phyloP scores from a whole-genome alignment of 2,888 invertebrate species.

The Nomada ruficornis region DNA sequence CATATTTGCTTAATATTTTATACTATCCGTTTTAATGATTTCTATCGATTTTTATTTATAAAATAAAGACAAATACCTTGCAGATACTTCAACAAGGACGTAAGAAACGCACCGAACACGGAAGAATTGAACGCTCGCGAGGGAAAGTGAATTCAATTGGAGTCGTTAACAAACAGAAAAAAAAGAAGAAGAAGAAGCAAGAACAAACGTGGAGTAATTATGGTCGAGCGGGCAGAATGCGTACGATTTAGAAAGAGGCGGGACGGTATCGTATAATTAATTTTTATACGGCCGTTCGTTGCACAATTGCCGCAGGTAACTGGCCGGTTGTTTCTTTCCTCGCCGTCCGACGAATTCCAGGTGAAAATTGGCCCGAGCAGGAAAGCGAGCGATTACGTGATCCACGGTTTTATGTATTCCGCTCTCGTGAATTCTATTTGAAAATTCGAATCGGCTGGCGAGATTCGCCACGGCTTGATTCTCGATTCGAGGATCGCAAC shows the following conservation, averaged over 20 bases:
- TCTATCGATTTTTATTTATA: no score
- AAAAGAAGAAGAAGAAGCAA: not conserved
- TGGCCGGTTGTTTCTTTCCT: not conserved
- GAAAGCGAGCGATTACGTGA: constrained; percentile 50
- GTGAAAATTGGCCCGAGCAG: constrained; percentile 30
- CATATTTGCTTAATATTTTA: no score
- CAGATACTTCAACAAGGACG: no score
- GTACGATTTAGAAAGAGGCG: constrained; percentile 12
- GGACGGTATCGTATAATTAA: constrained; percentile 38
- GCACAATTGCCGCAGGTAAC: constrained; percentile 31
- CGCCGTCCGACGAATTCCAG: constrained; percentile 24
- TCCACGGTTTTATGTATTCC: constrained; percentile 44
- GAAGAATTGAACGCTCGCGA: not conserved
- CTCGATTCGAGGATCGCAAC: constrained; percentile 29
- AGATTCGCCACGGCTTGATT: constrained; percentile 2
- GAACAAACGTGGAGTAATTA: not conserved
- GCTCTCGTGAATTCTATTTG: constrained; percentile 37
- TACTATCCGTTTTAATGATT: no score
- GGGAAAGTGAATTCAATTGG: constrained; percentile 1
- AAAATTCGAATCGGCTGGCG: constrained; percentile 43
- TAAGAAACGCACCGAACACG: not conserved
- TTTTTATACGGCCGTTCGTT: constrained; percentile 39
- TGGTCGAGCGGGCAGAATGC: not conserved
- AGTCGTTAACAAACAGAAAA: not conserved
- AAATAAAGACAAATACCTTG: no score